Conservation (phyloP, 2,888 invertebrate genomes). For the Phoenoteleia sp. region DNA sequence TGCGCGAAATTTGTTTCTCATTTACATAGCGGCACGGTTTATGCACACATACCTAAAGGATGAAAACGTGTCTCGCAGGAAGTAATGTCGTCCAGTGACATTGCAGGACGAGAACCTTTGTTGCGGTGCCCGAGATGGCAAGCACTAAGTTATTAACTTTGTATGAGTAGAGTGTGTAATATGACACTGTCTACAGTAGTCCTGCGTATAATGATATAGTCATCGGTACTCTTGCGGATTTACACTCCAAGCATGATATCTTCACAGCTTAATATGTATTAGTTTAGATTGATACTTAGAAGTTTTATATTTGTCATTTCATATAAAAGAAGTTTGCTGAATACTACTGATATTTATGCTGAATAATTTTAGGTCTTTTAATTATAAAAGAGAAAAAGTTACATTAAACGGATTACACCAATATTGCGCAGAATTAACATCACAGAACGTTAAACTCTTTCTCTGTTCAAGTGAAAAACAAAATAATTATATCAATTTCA, state of each 20-base stretch:
- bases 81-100: constrained; percentile 61
- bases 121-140: constrained; percentile 65
- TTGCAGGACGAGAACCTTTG: constrained; percentile 71
- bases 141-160: constrained; percentile 75
- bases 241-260: constrained; percentile 5
- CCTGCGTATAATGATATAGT: constrained; percentile 54
- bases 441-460: too few relatives aligned
- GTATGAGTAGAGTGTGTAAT: constrained; percentile 68
- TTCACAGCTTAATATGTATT: background rate
- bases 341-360: too few relatives aligned
- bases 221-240: constrained; percentile 48
- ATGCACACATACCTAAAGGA: constrained; percentile 53
- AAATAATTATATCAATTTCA: too few relatives aligned
- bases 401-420: too few relatives aligned
- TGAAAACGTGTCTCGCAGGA: constrained; percentile 59
- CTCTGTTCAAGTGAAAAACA: too few relatives aligned
- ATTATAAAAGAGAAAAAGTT: too few relatives aligned
- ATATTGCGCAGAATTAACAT: too few relatives aligned
- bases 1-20: constrained; percentile 79
- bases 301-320: too few relatives aligned
- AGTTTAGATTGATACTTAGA: constrained; percentile 20
- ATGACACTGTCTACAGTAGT: constrained; percentile 58
- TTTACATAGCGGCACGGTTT: constrained; percentile 75
- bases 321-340: too few relatives aligned
- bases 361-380: too few relatives aligned